Evolutionary conservation across 2,113 vertebrate species (phyloP).

Genomic region (Sinocyclocheilus anophthalmus): DNA sequence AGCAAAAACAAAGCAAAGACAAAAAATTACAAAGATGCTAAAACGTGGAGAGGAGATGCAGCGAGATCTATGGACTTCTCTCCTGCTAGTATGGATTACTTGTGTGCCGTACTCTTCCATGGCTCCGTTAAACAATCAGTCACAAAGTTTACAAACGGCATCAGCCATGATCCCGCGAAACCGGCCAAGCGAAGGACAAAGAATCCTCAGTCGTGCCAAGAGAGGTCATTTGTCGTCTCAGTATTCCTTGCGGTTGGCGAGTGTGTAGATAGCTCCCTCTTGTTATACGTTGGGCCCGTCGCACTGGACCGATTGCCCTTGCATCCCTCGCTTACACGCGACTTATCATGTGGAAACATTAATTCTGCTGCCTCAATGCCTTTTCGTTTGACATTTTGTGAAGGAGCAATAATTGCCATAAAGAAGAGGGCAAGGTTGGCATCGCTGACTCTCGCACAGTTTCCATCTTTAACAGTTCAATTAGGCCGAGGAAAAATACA

Average conservation of each 20-base stretch:
- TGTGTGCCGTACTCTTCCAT: constrained; percentile 82
- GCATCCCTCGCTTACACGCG: too few relatives aligned
- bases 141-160: constrained; percentile 78
- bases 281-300: too few relatives aligned
- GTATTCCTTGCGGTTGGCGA: too few relatives aligned
- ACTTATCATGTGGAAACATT: constrained; percentile 79
- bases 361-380: constrained; percentile 74
- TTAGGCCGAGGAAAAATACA: background rate
- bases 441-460: background rate
- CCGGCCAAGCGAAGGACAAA: constrained; percentile 86
- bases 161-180: constrained; percentile 76
- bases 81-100: constrained; percentile 96
- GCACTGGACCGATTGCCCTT: too few relatives aligned
- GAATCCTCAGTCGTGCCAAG: constrained; percentile 92
- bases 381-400: constrained; percentile 52
- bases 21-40: constrained; percentile 80
- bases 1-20: constrained; percentile 11
- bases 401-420: constrained; percentile 22
- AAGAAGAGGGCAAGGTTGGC: constrained; percentile 32
- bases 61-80: constrained; percentile 89
- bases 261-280: too few relatives aligned
- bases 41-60: constrained; percentile 86
- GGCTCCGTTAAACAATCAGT: constrained; percentile 81
- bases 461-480: constrained; percentile 14
- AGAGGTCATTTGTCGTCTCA: too few relatives aligned